A percentile compares a stretch with the other conserved stretches of the same genome.
Evolutionary conservation across 2,888 invertebrate species (phyloP).

Genomic region (Formica aserva): DNA sequence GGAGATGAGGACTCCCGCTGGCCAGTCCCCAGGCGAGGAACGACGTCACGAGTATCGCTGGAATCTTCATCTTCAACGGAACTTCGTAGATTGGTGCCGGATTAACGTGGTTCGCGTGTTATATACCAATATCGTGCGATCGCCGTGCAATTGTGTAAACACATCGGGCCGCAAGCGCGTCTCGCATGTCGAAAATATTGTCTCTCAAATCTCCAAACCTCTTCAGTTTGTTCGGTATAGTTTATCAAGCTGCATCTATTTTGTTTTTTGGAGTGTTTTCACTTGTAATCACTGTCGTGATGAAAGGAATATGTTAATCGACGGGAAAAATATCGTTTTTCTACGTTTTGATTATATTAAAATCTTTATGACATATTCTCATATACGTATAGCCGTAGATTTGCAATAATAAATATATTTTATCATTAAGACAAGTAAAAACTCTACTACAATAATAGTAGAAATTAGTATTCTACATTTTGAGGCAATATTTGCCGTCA

Average conservation of each 20-base stretch:
- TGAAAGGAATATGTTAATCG: not conserved
- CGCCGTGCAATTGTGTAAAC: slow-evolving; percentile 61
- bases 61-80: slow-evolving; percentile 69
- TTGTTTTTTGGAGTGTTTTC: slow-evolving; percentile 13
- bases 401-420: not conserved
- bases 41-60: slow-evolving; percentile 60
- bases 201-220: slow-evolving; percentile 20
- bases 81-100: slow-evolving; percentile 64
- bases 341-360: not conserved
- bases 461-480: not conserved
- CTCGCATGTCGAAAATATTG: slow-evolving; percentile 36
- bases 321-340: not conserved
- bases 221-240: not conserved
- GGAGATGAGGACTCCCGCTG: slow-evolving; percentile 17
- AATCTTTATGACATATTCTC: too few species aligned
- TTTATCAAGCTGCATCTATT: slow-evolving; percentile 23
- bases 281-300: slow-evolving; percentile 24
- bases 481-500: not conserved
- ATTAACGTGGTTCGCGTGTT: slow-evolving; percentile 27
- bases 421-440: not conserved
- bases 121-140: slow-evolving; percentile 52
- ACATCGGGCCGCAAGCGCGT: not conserved
- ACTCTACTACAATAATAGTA: not conserved
- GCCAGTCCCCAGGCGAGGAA: slow-evolving; percentile 61
- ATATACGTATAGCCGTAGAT: not conserved